Evolutionary conservation across 2,888 invertebrate species (phyloP).

Genomic region (Myathropa florea): DNA sequence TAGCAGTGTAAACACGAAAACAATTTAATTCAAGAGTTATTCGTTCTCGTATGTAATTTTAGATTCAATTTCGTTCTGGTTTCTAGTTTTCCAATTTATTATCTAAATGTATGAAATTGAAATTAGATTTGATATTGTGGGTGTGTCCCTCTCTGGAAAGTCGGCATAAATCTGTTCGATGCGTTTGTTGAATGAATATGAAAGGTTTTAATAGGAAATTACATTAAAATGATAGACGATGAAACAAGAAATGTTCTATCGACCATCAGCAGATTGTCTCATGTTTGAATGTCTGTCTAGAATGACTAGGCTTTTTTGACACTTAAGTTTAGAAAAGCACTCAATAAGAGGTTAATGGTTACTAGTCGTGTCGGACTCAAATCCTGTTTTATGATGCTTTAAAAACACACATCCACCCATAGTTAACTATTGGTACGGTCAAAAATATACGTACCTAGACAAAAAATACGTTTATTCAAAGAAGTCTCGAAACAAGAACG

Average conservation of each 20-base stretch:
- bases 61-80: background rate
- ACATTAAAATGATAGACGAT: background rate
- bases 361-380: too few relatives aligned
- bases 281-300: too few relatives aligned
- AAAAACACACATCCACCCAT: too few relatives aligned
- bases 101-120: conserved; percentile 1
- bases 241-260: background rate
- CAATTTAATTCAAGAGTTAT: background rate
- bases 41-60: background rate
- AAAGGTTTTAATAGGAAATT: background rate
- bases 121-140: conserved; percentile 3
- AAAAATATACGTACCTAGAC: too few relatives aligned
- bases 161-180: background rate
- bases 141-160: background rate
- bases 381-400: too few relatives aligned
- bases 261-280: background rate
- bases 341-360: too few relatives aligned
- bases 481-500: too few relatives aligned
- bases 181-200: background rate
- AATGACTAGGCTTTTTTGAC: too few relatives aligned
- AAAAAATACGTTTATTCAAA: too few relatives aligned
- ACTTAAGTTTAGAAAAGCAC: too few relatives aligned
- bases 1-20: background rate
- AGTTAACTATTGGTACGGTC: too few relatives aligned
- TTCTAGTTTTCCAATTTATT: background rate